Percentiles rank a stretch among this genome's conserved stretches.
Evolutionary conservation across 1,140 invertebrate genomes (phyloP).

Genomic region (Adelges cooleyi): DNA sequence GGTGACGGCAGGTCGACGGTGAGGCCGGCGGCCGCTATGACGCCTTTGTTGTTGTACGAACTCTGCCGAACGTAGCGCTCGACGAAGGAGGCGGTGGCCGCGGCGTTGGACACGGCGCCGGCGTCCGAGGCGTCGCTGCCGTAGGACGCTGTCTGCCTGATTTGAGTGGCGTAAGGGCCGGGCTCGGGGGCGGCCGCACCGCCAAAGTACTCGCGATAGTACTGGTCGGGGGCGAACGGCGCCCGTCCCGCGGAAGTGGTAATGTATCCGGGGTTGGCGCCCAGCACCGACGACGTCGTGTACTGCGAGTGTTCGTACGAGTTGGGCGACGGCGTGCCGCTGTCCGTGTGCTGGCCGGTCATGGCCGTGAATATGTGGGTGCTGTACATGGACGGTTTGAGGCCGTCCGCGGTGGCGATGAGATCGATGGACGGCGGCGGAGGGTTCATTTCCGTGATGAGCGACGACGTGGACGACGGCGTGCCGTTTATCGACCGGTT

Average conservation of each 20-base stretch:
- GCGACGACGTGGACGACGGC: conserved; percentile 41
- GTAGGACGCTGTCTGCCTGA: conserved; percentile 43
- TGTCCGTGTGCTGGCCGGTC: conserved; percentile 36
- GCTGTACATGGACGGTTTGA: conserved; percentile 39
- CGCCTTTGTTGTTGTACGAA: conserved; percentile 42
- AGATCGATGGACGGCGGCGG: conserved; percentile 38
- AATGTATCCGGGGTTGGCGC: conserved; percentile 38
- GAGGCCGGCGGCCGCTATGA: conserved; percentile 51
- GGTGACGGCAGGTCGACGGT: conserved; percentile 84
- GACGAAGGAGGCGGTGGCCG: conserved; percentile 41
- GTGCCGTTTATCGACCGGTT: conserved; percentile 42
- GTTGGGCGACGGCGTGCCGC: conserved; percentile 44
- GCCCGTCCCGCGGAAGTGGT: conserved; percentile 35
- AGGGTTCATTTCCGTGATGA: conserved; percentile 39
- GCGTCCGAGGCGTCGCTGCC: conserved; percentile 38
- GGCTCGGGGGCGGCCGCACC: conserved; percentile 41
- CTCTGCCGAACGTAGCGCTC: conserved; percentile 47
- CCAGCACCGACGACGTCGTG: conserved; percentile 41
- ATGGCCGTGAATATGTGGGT: conserved; percentile 41
- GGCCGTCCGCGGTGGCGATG: conserved; percentile 44
- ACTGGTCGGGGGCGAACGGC: conserved; percentile 39
- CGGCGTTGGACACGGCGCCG: conserved; percentile 33
- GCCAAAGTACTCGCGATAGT: conserved; percentile 43
- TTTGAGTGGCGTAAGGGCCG: conserved; percentile 44
- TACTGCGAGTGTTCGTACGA: conserved; percentile 47